These are phyloP conservation scores for Strongylocentrotus purpuratus DNA, from an alignment of 35 echinoderm and acorn worm species.

Conservation along the genomic window DNA sequence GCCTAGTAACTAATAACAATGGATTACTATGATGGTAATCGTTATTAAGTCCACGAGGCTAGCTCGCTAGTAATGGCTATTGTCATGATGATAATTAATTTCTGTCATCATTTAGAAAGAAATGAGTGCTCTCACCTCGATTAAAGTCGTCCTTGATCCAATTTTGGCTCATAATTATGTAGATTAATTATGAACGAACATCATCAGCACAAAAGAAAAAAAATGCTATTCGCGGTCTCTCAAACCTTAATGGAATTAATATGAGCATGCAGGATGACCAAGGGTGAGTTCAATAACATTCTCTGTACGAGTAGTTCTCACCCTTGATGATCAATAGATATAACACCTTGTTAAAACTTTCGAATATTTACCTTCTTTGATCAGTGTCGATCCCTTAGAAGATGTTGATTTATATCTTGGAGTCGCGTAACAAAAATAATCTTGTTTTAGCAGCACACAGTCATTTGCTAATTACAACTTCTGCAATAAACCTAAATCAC, in stretches of 20 bases:
- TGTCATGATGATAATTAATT: not conserved
- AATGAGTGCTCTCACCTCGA: not conserved
- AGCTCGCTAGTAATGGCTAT: not conserved
- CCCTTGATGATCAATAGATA: not conserved
- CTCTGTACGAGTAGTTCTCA: not conserved
- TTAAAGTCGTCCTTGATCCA: not conserved
- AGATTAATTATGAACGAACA: not conserved
- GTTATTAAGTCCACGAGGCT: not conserved
- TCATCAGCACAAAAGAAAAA: not conserved
- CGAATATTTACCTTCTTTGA: not conserved
- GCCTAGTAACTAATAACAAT: not conserved
- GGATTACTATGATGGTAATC: not conserved
- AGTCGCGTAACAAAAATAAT: not conserved
- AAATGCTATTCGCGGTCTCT: too few species aligned
- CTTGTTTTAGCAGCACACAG: not conserved
- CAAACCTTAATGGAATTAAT: too few species aligned
- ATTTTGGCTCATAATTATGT: not conserved
- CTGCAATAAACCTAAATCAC: not conserved
- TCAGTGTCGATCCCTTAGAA: not conserved
- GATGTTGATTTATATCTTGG: not conserved
- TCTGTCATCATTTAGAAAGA: not conserved
- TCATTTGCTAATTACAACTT: not conserved
- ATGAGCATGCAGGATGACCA: not conserved
- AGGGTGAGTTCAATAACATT: not conserved
- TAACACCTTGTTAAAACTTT: too few species aligned